A percentile compares a stretch with the other conserved stretches of the same genome.
Conservation (phyloP, 2,888 invertebrate species). For the Calliopum simillimum region DNA sequence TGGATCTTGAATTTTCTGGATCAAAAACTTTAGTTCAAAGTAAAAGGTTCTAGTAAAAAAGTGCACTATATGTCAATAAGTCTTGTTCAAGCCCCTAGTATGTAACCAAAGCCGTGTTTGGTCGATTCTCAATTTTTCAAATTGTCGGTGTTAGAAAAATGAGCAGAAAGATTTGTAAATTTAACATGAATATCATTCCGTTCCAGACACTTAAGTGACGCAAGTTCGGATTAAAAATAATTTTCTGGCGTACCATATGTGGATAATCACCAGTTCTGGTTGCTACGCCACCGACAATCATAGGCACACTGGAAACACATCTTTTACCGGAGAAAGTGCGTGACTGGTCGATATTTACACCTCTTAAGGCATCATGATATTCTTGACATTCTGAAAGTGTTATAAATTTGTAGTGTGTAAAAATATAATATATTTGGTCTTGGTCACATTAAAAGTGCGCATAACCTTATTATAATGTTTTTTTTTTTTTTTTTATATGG, state of each 20-base stretch:
- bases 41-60: too few relatives aligned
- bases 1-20: too few relatives aligned
- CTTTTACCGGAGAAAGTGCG: conserved; percentile 56
- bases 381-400: conserved; percentile 69
- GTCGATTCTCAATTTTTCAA: too few relatives aligned
- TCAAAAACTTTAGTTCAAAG: too few relatives aligned
- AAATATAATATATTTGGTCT: conserved; percentile 1
- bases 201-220: too few relatives aligned
- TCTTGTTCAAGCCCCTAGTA: too few relatives aligned
- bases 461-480: background rate
- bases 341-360: conserved; percentile 49
- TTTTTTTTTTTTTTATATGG: background rate
- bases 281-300: conserved; percentile 71
- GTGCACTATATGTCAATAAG: too few relatives aligned
- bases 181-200: too few relatives aligned
- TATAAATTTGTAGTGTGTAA: background rate
- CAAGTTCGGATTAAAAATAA: too few relatives aligned
- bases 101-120: too few relatives aligned
- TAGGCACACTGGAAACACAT: conserved; percentile 65
- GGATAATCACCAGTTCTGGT: conserved; percentile 70
- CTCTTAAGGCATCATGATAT: conserved; percentile 65
- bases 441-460: background rate
- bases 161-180: too few relatives aligned
- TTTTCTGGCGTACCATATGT: conserved; percentile 69
- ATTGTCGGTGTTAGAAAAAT: too few relatives aligned